phyloP scores from a whole-genome alignment of 1,140 invertebrate genomes.

The Listronotus bonariensis region DNA sequence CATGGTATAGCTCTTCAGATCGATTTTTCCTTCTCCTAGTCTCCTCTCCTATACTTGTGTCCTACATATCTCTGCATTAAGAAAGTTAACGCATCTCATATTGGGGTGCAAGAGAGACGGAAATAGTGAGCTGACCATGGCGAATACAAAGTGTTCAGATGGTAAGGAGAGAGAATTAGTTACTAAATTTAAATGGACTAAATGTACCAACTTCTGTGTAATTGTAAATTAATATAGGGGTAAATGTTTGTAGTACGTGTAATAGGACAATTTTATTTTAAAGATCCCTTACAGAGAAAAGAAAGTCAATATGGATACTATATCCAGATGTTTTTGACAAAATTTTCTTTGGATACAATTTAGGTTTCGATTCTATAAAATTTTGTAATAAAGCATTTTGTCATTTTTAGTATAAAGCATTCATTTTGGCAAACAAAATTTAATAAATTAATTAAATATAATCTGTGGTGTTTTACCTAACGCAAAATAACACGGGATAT shows the following conservation, averaged over 20 bases:
- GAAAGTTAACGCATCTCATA: slow-evolving; percentile 36
- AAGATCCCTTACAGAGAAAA: no score
- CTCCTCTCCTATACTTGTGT: slow-evolving; percentile 42
- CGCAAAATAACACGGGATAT: no score
- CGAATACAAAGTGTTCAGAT: slow-evolving; percentile 31
- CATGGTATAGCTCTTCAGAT: slow-evolving; percentile 48
- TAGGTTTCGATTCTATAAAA: no score
- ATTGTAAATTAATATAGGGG: slow-evolving; percentile 13
- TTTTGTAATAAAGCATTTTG: no score
- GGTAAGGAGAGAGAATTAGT: slow-evolving; percentile 9
- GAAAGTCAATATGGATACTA: no score
- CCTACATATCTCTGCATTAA: slow-evolving; percentile 48
- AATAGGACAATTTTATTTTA: background rate
- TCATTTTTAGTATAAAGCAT: no score
- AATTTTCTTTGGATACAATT: no score
- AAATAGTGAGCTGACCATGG: slow-evolving; percentile 27
- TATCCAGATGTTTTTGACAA: no score
- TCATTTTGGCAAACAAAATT: no score
- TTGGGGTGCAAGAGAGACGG: slow-evolving; percentile 42
- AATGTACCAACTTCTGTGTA: slow-evolving; percentile 4
- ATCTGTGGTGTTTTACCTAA: no score
- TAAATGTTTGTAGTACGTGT: slow-evolving; percentile 1
- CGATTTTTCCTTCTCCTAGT: slow-evolving; percentile 42
- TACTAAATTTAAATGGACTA: slow-evolving; percentile 1
- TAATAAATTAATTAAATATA: no score